phyloP scores from a whole-genome alignment of 2,113 vertebrate genomes.

The Pygoscelis antarcticus region DNA sequence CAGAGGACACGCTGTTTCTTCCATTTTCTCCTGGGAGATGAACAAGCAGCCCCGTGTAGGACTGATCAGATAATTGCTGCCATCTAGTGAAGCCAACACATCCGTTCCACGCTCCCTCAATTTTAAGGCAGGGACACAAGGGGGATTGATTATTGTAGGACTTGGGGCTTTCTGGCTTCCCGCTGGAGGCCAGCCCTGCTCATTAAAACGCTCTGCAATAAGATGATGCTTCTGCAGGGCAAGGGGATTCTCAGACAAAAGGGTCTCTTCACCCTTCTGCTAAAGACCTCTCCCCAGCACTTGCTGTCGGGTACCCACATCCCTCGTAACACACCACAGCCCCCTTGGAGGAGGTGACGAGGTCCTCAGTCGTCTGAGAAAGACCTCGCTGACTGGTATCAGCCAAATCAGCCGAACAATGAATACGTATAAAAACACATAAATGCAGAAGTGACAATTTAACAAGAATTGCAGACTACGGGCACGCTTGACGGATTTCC shows the following conservation, averaged over 20 bases:
- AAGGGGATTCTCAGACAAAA: neutral
- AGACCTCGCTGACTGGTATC: neutral
- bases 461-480: too few species aligned
- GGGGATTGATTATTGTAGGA: fast-evolving
- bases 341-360: fast-evolving
- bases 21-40: neutral
- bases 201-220: fast-evolving
- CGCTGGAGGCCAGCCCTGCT: neutral
- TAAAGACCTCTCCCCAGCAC: neutral
- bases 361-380: neutral
- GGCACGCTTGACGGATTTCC: fast-evolving
- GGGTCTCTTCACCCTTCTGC: neutral
- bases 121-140: neutral
- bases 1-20: neutral
- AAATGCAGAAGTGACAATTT: fast-evolving
- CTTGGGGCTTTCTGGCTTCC: neutral
- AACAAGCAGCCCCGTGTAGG: neutral
- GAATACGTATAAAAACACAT: fast-evolving
- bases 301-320: neutral
- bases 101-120: neutral
- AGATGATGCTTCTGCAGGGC: neutral
- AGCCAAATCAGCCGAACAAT: neutral
- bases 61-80: constrained; percentile 35
- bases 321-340: neutral
- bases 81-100: constrained; percentile 30